Percentiles rank a stretch among this genome's conserved stretches.
These are phyloP conservation scores for Propithecus coquereli DNA, from an alignment of 2,113 vertebrate genomes.

Conservation along the genomic window DNA sequence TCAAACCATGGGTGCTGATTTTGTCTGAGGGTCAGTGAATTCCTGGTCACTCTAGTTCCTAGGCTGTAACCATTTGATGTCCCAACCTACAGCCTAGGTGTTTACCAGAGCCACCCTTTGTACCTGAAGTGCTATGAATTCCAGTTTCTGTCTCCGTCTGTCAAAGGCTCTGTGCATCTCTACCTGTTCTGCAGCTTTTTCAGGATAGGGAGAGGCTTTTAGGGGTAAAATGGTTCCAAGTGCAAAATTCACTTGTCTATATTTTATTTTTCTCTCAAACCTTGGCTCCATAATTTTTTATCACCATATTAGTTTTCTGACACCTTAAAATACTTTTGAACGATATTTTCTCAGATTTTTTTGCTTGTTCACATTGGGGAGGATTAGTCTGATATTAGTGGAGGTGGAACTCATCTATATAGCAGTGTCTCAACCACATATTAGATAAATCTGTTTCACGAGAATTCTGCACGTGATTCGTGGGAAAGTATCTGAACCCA, in stretches of 20 bases:
- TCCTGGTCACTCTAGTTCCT: not conserved
- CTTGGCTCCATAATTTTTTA: not conserved
- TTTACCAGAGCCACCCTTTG: rapidly evolving
- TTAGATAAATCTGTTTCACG: not conserved
- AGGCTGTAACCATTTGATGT: not conserved
- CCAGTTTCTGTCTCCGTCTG: no score
- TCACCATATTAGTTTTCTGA: not conserved
- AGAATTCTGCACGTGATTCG: rapidly evolving
- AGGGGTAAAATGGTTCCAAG: no score
- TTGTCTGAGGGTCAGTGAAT: not conserved
- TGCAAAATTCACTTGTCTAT: not conserved
- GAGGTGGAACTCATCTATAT: not conserved
- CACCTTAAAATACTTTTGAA: not conserved
- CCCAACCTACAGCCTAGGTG: not conserved
- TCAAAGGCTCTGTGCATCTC: not conserved
- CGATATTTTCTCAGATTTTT: not conserved
- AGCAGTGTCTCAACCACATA: not conserved
- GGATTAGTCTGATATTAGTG: no score
- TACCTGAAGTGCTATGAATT: no score
- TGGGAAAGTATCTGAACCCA: not conserved
- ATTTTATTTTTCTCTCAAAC: not conserved
- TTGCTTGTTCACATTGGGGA: not conserved
- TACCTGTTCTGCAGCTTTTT: rapidly evolving
- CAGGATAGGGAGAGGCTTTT: not conserved
- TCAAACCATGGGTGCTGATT: not conserved